Base-by-base conservation (phyloP, 1,140 invertebrate genomes). In the Drosophila navojoa region DNA sequence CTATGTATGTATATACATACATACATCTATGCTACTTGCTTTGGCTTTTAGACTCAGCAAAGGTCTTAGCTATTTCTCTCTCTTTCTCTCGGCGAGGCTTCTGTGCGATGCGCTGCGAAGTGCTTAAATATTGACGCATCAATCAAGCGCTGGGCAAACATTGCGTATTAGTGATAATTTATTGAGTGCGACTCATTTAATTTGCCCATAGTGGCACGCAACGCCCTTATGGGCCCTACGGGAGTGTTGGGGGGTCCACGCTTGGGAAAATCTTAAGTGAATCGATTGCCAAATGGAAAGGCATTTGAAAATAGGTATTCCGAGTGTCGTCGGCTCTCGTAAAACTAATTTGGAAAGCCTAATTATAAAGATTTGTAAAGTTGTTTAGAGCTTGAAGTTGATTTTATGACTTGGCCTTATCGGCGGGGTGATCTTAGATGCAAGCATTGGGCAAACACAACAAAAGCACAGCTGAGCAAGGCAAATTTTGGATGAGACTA, bases 141-240 rank as follows among this genome's bases (percentile, higher is more conserved):
- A 80, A 90, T 90, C 79, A 76, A 76, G 64, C 19, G 61, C 78
- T 75, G 64, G 54, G 63, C 71, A 90, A 60, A 90, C 77, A 86
- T 90, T 76, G 79, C 76, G 81, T 82, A 76, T 80, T 78, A 57
- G 76, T 82, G 77, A 90, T 90, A 86, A 86, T 81, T 90, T 80
- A 87, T 87, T 87, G 81, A 80, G 76, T 81, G 61, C 81, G 79
- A 76, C 79, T 77, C 84, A 87, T 87, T 79, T 74, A 50, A 50
- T 76, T 55, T 63, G 55, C 72, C 6, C 47, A 62, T 73, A 74
- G 59, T 70, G 71, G 62, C 63, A 47, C 57, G 38, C 49, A 53
- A 35, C 6, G 32, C 35, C 35, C 35, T 38, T 38, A 11, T 38
- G 35, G 32, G 32, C 32, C 9, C 3, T 22, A 22, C 3, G 7